Conservation (phyloP, 2,888 invertebrate species). For the Heteromyza rotundicornis region DNA sequence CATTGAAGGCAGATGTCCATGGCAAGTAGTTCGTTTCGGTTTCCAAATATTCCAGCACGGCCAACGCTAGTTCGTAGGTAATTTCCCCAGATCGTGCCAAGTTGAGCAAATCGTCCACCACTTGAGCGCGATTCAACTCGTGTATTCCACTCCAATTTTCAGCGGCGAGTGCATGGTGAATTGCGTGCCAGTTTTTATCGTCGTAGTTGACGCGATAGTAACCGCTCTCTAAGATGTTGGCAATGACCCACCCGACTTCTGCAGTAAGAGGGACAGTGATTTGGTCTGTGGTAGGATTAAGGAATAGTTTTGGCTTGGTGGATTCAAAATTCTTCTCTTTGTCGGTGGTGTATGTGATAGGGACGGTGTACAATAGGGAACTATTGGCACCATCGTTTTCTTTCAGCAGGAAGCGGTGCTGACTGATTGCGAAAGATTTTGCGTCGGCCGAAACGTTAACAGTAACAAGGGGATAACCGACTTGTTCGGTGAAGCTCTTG, state of each 20-base stretch:
- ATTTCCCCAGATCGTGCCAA: conserved; percentile 73
- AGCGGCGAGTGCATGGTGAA: conserved; percentile 33
- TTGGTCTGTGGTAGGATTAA: conserved; percentile 14
- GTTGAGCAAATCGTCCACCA: conserved; percentile 80
- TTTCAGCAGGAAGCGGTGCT: conserved; percentile 55
- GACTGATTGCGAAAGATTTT: conserved; percentile 39
- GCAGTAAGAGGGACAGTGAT: not conserved
- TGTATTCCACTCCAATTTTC: conserved; percentile 64
- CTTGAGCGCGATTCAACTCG: conserved; percentile 76
- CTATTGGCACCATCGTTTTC: conserved; percentile 36
- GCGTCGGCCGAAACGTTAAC: conserved; percentile 50
- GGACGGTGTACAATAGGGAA: conserved; percentile 47
- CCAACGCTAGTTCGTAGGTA: conserved; percentile 69
- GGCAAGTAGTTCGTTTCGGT: conserved; percentile 77
- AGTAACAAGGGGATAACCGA: conserved; percentile 72
- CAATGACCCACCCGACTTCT: conserved; percentile 48
- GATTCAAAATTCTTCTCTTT: conserved; percentile 37
- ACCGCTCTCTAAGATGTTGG: conserved; percentile 56
- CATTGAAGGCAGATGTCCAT: conserved; percentile 73
- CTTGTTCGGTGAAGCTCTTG: conserved; percentile 70
- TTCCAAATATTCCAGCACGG: conserved; percentile 72
- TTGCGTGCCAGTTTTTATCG: conserved; percentile 66
- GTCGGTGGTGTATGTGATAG: conserved; percentile 53
- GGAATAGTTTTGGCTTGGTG: conserved; percentile 44
- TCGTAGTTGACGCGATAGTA: conserved; percentile 77